phyloP scores from a whole-genome alignment of 2,888 invertebrate genomes.

The Platycheirus rosarum region DNA sequence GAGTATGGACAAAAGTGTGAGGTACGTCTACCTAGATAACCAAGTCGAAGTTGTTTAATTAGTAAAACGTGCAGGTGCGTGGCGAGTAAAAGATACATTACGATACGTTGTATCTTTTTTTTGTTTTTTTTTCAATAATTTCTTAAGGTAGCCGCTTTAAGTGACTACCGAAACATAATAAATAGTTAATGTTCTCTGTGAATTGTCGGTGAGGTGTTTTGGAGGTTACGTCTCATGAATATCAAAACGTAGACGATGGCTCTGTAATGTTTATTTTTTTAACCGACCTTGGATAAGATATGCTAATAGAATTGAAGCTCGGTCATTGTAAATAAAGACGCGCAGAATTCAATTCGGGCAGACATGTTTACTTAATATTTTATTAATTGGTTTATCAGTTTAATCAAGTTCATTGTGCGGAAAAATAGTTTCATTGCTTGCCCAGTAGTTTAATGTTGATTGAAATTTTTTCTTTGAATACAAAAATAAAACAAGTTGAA shows the following conservation, averaged over 20 bases:
- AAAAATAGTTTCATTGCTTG: no score
- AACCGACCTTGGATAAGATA: neutral
- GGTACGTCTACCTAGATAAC: no score
- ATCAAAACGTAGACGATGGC: neutral
- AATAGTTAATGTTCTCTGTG: conserved; percentile 17
- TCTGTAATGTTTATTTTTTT: neutral
- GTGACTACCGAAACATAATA: conserved; percentile 17
- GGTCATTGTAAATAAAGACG: neutral
- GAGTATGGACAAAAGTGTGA: conserved; percentile 5
- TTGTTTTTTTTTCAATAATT: conserved; percentile 18
- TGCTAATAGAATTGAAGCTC: neutral
- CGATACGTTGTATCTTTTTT: conserved; percentile 3
- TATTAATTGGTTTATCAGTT: neutral
- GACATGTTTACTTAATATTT: neutral
- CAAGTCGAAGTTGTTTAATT: conserved; percentile 32
- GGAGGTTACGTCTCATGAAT: neutral
- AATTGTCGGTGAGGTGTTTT: neutral
- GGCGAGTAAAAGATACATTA: conserved; percentile 2
- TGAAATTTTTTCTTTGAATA: no score
- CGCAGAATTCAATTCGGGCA: neutral
- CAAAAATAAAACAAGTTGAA: no score
- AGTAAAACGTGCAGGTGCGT: conserved; percentile 44
- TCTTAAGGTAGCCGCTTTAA: conserved; percentile 23
- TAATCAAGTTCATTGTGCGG: neutral
- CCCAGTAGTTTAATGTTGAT: no score